phyloP scores from a whole-genome alignment of 2,888 invertebrate genomes.

The Scaptomyza reducta region DNA sequence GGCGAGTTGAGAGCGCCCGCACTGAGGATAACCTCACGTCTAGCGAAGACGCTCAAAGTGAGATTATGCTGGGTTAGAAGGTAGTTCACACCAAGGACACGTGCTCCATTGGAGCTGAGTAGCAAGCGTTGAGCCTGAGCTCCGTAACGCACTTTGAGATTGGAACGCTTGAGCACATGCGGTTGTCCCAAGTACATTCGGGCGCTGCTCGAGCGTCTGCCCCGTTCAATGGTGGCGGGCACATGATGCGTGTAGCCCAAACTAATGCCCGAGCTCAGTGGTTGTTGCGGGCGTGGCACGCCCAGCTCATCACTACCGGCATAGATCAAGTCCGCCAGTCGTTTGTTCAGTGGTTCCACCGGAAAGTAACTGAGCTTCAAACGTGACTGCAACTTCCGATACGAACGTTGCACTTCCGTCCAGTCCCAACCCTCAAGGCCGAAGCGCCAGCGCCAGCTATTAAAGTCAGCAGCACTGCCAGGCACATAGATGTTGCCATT shows the following conservation, averaged over 20 bases:
- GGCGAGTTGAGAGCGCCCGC: conserved; percentile 56
- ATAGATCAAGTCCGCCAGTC: conserved; percentile 84
- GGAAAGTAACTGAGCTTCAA: conserved; percentile 83
- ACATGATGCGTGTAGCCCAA: conserved; percentile 86
- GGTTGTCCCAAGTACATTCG: conserved; percentile 85
- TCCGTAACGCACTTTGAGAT: conserved; percentile 71
- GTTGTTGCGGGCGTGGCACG: conserved; percentile 87
- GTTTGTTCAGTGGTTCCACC: conserved; percentile 62
- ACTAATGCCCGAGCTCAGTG: conserved; percentile 84
- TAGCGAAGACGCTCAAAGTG: conserved; percentile 39
- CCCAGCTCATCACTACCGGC: conserved; percentile 88
- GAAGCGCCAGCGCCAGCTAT: conserved; percentile 85
- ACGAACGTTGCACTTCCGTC: conserved; percentile 84
- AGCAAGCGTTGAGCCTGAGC: conserved; percentile 51
- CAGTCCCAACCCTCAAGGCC: conserved; percentile 87
- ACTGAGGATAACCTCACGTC: conserved; percentile 43
- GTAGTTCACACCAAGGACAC: conserved; percentile 57
- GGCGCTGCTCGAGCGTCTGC: conserved; percentile 86
- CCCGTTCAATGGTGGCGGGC: conserved; percentile 86
- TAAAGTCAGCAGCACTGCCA: conserved; percentile 86
- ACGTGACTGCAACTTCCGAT: conserved; percentile 85
- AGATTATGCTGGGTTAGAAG: conserved; percentile 11
- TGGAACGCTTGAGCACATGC: conserved; percentile 46
- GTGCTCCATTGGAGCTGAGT: conserved; percentile 6
- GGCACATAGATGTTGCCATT: conserved; percentile 88